These are phyloP conservation scores for Trichonephila clavata DNA, from an alignment of 1,140 invertebrate species.

Conservation along the genomic window DNA sequence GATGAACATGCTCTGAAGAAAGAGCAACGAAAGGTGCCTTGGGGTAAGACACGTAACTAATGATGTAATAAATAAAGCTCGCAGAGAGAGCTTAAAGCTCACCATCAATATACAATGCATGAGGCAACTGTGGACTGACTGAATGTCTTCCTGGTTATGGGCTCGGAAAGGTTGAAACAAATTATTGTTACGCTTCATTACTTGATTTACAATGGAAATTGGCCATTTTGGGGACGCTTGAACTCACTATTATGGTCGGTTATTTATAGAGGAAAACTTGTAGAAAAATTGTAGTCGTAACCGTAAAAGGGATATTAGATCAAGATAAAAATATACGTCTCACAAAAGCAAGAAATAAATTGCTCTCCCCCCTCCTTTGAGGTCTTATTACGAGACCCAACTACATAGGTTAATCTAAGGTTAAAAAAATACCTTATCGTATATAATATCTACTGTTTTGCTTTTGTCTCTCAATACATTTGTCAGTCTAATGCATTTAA, in stretches of 20 bases:
- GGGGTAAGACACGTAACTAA: slow-evolving; percentile 31
- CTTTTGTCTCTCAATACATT: no score
- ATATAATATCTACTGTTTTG: no score
- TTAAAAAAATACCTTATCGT: no score
- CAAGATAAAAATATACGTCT: neutral
- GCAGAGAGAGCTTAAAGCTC: neutral
- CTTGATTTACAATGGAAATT: slow-evolving; percentile 47
- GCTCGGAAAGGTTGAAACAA: slow-evolving; percentile 3
- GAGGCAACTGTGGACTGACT: neutral
- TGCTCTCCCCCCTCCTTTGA: no score
- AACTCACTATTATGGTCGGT: neutral
- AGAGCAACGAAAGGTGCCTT: slow-evolving; percentile 28
- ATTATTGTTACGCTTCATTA: slow-evolving; percentile 33
- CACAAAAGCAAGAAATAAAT: neutral
- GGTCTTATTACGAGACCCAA: no score
- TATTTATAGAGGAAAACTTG: neutral
- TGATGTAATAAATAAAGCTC: slow-evolving; percentile 56
- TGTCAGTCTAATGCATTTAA: no score
- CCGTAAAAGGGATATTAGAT: neutral
- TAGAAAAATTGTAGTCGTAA: neutral
- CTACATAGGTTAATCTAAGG: no score
- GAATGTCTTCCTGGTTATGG: slow-evolving; percentile 12
- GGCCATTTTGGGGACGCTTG: neutral
- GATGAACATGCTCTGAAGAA: slow-evolving; percentile 2
- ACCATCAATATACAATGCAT: slow-evolving; percentile 32